These are phyloP conservation scores for Stegastes partitus DNA, from an alignment of 2,113 vertebrate genomes.

Conservation along the genomic window DNA sequence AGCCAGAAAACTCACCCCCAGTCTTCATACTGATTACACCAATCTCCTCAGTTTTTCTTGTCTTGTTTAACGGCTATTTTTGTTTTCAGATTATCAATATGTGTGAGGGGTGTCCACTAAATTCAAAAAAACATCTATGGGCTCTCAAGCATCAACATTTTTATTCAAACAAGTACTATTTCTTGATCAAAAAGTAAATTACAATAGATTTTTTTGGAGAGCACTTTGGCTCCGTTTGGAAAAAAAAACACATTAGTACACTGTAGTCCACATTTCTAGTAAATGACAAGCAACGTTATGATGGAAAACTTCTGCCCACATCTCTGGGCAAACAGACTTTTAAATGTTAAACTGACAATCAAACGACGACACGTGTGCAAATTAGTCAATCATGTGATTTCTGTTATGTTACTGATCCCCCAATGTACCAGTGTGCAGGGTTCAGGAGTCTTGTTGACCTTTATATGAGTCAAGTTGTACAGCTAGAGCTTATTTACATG, in stretches of 20 bases:
- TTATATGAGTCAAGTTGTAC: slow-evolving; percentile 22
- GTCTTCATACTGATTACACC: neutral
- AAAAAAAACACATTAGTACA: neutral
- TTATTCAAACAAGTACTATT: too few species aligned
- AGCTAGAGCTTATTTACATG: neutral
- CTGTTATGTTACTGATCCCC: slow-evolving; percentile 4
- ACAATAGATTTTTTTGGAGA: too few species aligned
- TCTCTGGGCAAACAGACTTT: neutral
- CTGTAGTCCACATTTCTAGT: too few species aligned
- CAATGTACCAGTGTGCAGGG: slow-evolving; percentile 9
- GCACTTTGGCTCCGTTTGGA: neutral
- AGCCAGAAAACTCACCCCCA: neutral
- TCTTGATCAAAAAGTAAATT: too few species aligned
- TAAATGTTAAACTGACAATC: slow-evolving; percentile 6
- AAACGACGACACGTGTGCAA: neutral
- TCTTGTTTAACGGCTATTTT: neutral
- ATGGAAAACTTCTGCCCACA: neutral
- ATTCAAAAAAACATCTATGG: too few species aligned
- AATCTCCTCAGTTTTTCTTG: slow-evolving; percentile 6
- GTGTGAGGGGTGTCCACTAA: too few species aligned
- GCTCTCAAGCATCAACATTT: too few species aligned
- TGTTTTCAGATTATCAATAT: too few species aligned
- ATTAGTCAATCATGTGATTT: slow-evolving; percentile 8
- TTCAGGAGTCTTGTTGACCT: slow-evolving; percentile 47
- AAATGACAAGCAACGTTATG: neutral